Conservation (phyloP, 2,888 invertebrate species). For the Mesorhabditis spiculigera region DNA sequence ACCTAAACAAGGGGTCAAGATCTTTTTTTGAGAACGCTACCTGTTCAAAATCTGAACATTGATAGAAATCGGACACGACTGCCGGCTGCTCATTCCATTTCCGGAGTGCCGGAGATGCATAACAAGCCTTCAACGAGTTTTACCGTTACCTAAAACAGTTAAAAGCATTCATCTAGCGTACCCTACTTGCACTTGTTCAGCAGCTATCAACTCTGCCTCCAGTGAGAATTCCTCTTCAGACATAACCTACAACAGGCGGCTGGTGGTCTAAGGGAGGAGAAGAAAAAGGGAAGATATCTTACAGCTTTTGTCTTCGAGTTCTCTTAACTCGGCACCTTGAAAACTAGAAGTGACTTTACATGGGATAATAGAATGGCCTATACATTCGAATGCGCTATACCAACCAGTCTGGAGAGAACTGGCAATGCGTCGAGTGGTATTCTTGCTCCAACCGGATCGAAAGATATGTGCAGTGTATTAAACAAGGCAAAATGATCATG, state of each 20-base stretch:
- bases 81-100: slow-evolving; percentile 19
- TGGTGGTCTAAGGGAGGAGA: too few relatives aligned
- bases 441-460: slow-evolving; percentile 17
- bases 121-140: slow-evolving; percentile 1
- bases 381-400: too few relatives aligned
- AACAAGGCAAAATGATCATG: slow-evolving; percentile 14
- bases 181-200: neutral
- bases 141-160: neutral
- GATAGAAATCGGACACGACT: slow-evolving; percentile 18
- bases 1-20: slow-evolving; percentile 10
- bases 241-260: neutral
- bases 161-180: neutral
- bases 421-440: slow-evolving; percentile 19
- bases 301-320: too few relatives aligned
- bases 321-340: too few relatives aligned
- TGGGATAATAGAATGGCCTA: too few relatives aligned
- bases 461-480: slow-evolving; percentile 15
- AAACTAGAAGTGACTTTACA: too few relatives aligned
- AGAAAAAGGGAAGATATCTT: too few relatives aligned
- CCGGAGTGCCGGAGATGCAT: slow-evolving; percentile 13
- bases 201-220: neutral
- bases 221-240: neutral
- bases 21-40: slow-evolving; percentile 6
- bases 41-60: slow-evolving; percentile 25
- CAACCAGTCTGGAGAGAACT: slow-evolving; percentile 11